Evolutionary conservation across 2,113 vertebrate species (phyloP).

Genomic region (Phainopepla nitens): DNA sequence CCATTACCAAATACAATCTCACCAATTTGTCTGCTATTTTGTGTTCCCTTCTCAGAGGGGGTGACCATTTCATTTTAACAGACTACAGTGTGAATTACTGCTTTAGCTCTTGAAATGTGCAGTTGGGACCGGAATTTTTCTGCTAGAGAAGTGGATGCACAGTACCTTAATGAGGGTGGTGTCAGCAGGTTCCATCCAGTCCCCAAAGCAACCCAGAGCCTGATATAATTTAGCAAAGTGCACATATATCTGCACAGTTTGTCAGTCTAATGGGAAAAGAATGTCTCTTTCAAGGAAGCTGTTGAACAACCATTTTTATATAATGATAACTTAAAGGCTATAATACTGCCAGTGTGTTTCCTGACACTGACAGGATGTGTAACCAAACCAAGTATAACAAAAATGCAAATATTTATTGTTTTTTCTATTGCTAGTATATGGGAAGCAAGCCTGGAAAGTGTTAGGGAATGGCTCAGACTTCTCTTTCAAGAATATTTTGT

Average conservation of each 20-base stretch:
- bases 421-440: constrained; percentile 39
- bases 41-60: background rate
- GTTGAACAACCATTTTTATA: background rate
- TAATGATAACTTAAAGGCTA: background rate
- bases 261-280: background rate
- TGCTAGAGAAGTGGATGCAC: background rate
- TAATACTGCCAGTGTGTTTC: background rate
- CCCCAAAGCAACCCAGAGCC: background rate
- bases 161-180: background rate
- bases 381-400: constrained; percentile 23
- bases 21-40: background rate
- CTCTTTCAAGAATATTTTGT: constrained; percentile 55
- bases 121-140: background rate
- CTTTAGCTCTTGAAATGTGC: background rate
- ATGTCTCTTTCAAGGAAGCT: background rate
- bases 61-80: background rate
- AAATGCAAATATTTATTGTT: constrained; percentile 64
- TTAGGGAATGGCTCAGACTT: constrained; percentile 38
- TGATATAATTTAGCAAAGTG: background rate
- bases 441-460: constrained; percentile 26
- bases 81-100: background rate
- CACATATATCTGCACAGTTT: background rate
- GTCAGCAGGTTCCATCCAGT: background rate
- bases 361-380: background rate
- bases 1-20: background rate